Percentiles rank a stretch among this genome's conserved stretches.
Evolutionary conservation across 1,140 invertebrate genomes (phyloP).

Genomic region (Galendromus occidentalis): DNA sequence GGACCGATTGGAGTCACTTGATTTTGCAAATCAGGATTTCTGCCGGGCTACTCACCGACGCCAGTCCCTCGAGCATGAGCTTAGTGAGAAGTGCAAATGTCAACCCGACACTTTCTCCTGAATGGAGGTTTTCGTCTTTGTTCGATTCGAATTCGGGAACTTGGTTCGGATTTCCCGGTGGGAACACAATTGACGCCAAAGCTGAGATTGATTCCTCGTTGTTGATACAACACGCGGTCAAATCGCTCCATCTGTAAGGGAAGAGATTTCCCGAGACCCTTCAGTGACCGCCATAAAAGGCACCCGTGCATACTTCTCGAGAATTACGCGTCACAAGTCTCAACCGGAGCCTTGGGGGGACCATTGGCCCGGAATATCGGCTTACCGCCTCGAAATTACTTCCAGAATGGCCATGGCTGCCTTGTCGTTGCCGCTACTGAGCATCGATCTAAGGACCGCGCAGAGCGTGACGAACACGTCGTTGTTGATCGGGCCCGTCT

Average conservation of each 20-base stretch:
- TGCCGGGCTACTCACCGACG: not conserved
- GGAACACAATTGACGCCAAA: not conserved
- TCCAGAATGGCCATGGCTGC: conserved; percentile 10
- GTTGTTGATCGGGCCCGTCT: conserved; percentile 7
- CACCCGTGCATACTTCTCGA: too few species aligned
- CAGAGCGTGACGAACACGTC: not conserved
- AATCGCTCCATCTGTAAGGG: not conserved
- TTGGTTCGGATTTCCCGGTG: not conserved
- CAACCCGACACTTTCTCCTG: conserved; percentile 1
- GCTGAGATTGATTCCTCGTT: conserved; percentile 8
- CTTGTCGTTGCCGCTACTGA: not conserved
- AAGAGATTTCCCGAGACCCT: too few species aligned
- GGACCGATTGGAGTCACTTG: too few species aligned
- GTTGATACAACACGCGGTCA: not conserved
- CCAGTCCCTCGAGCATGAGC: conserved; percentile 8
- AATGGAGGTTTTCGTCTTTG: conserved; percentile 5
- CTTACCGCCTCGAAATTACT: not conserved
- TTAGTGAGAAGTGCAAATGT: conserved; percentile 10
- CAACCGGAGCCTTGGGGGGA: too few species aligned
- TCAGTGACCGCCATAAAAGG: too few species aligned
- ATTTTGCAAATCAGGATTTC: not conserved
- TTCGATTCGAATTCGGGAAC: not conserved
- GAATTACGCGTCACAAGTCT: too few species aligned
- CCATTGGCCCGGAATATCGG: too few species aligned
- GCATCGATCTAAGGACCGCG: not conserved